Percentiles rank a stretch among this genome's conserved stretches.
phyloP scores from a whole-genome alignment of 1,140 invertebrate genomes.

The Chrysopa pallens region DNA sequence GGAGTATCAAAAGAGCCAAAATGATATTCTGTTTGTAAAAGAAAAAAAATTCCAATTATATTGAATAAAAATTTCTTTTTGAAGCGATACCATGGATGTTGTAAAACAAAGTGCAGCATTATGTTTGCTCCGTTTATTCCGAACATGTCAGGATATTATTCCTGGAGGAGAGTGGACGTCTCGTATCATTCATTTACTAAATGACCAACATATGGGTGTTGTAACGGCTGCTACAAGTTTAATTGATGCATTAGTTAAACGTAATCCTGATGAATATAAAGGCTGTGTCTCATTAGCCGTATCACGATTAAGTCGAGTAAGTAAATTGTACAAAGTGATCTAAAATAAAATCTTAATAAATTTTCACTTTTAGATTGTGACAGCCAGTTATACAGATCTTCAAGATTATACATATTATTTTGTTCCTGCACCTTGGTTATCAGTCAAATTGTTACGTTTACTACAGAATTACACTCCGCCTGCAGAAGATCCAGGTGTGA shows the following conservation, averaged over 20 bases:
- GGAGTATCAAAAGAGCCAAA: too few relatives aligned
- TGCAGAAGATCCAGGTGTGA: slow-evolving; percentile 82
- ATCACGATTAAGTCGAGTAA: slow-evolving; percentile 81
- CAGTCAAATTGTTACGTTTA: slow-evolving; percentile 89
- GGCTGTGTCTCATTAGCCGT: slow-evolving; percentile 96
- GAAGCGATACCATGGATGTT: slow-evolving; percentile 95
- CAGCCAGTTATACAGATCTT: slow-evolving; percentile 92
- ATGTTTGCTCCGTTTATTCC: slow-evolving; percentile 81
- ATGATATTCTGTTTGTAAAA: background rate
- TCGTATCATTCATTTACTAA: slow-evolving; percentile 93
- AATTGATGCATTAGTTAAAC: slow-evolving; percentile 95
- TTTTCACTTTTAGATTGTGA: slow-evolving; percentile 62
- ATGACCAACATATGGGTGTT: slow-evolving; percentile 98
- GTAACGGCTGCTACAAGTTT: slow-evolving; percentile 96
- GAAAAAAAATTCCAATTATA: too few relatives aligned
- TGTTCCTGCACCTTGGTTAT: slow-evolving; percentile 98
- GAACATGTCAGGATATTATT: slow-evolving; percentile 87
- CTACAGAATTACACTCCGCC: slow-evolving; percentile 98
- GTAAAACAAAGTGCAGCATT: slow-evolving; percentile 99
- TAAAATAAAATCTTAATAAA: too few relatives aligned
- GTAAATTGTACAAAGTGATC: slow-evolving; percentile 13
- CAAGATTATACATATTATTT: slow-evolving; percentile 99
- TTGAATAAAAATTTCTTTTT: too few relatives aligned
- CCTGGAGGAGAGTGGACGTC: slow-evolving; percentile 98
- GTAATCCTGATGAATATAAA: slow-evolving; percentile 98